These are phyloP conservation scores for Branchinecta lindahli DNA, from an alignment of 1,140 invertebrate species.

Conservation along the genomic window DNA sequence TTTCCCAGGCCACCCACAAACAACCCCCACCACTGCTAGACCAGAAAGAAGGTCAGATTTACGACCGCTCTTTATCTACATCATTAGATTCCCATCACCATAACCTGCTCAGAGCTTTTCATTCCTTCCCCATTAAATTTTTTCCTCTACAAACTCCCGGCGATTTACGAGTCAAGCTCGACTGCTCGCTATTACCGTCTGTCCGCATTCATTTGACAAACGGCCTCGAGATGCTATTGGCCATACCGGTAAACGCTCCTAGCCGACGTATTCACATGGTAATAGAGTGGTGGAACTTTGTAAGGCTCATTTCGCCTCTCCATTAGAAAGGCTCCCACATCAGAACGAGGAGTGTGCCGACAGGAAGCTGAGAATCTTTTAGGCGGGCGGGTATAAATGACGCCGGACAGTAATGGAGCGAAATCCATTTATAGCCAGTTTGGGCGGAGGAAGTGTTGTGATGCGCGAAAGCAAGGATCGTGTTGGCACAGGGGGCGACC, in stretches of 20 bases:
- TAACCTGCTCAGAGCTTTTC: conserved; percentile 3
- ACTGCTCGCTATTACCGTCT: background rate
- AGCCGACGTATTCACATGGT: background rate
- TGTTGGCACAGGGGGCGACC: too few species aligned
- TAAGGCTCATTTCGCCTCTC: conserved; percentile 6
- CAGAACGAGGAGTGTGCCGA: background rate
- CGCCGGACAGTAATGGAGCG: conserved; percentile 1
- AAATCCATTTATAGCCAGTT: background rate
- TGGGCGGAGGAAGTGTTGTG: background rate
- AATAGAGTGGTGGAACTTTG: conserved; percentile 9
- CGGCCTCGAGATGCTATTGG: background rate
- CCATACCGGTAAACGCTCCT: background rate
- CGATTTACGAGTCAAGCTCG: background rate
- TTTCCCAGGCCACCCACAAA: background rate
- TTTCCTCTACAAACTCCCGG: background rate
- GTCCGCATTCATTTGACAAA: conserved; percentile 1
- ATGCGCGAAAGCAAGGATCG: too few species aligned
- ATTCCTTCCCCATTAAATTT: background rate
- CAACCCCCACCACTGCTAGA: background rate
- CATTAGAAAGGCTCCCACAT: background rate
- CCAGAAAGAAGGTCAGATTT: background rate
- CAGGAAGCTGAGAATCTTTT: background rate
- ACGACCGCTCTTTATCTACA: background rate
- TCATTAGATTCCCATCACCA: conserved; percentile 6
- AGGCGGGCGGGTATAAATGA: conserved; percentile 5